Evolutionary conservation across 2,888 invertebrate species (phyloP).

Genomic region (Phyllotreta cruciferae): DNA sequence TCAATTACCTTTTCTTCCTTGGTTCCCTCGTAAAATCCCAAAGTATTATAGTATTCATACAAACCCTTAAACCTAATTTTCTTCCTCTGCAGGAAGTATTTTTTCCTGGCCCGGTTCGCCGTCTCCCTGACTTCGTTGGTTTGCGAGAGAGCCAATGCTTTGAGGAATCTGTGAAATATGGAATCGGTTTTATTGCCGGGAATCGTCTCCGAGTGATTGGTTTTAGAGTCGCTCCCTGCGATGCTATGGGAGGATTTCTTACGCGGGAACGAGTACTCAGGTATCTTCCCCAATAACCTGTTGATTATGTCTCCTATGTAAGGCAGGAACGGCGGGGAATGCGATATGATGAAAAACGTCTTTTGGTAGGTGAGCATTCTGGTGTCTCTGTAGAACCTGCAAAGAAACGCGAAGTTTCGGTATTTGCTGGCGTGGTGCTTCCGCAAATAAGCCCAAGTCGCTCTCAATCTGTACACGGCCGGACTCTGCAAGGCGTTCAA

Average conservation of each 20-base stretch:
- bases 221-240: slow-evolving; percentile 38
- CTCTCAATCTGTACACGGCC: slow-evolving; percentile 62
- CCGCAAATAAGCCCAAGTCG: slow-evolving; percentile 63
- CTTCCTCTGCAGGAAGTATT: slow-evolving; percentile 22
- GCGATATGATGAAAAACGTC: slow-evolving; percentile 58
- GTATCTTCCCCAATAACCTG: slow-evolving; percentile 57
- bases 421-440: slow-evolving; percentile 64
- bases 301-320: slow-evolving; percentile 61
- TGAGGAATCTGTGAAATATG: slow-evolving; percentile 43
- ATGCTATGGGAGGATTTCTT: slow-evolving; percentile 33
- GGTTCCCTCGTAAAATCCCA: slow-evolving; percentile 51
- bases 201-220: slow-evolving; percentile 25
- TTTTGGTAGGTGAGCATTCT: slow-evolving; percentile 57
- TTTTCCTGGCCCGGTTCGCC: slow-evolving; percentile 17
- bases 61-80: slow-evolving; percentile 42
- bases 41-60: slow-evolving; percentile 50
- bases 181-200: slow-evolving; percentile 30
- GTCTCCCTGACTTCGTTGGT: slow-evolving; percentile 15
- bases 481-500: slow-evolving; percentile 64
- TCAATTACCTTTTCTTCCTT: slow-evolving; percentile 53
- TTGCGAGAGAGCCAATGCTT: slow-evolving; percentile 34
- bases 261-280: slow-evolving; percentile 47
- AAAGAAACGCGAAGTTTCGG: slow-evolving; percentile 61
- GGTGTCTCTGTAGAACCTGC: slow-evolving; percentile 61
- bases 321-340: slow-evolving; percentile 60